These are phyloP conservation scores for Ceyx margarethae DNA, from an alignment of 2,113 vertebrate genomes.

Conservation along the genomic window DNA sequence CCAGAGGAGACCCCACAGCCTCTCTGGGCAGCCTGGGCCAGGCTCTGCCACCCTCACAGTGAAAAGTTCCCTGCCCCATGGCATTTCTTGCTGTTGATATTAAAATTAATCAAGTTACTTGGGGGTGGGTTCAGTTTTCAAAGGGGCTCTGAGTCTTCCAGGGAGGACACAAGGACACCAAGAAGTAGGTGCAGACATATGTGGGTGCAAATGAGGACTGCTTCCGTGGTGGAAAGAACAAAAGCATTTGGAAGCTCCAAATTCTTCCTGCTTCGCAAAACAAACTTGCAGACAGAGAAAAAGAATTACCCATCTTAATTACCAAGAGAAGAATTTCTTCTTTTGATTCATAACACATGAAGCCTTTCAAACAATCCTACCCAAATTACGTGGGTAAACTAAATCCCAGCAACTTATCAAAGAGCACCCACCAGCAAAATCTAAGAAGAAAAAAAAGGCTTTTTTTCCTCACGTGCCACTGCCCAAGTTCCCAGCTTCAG, in stretches of 20 bases:
- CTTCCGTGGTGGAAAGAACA: rapidly evolving
- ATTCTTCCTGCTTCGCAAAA: background rate
- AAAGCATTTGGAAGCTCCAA: background rate
- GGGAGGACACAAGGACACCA: background rate
- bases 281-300: background rate
- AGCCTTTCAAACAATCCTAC: background rate
- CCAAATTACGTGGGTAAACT: background rate
- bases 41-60: too few relatives aligned
- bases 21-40: too few relatives aligned
- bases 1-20: too few relatives aligned
- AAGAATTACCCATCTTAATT: constrained; percentile 16
- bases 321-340: background rate
- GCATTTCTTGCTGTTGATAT: rapidly evolving
- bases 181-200: background rate
- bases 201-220: background rate
- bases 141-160: background rate
- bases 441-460: background rate
- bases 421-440: background rate
- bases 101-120: background rate
- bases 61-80: background rate
- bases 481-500: background rate
- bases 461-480: background rate
- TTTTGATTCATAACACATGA: background rate
- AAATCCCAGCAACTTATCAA: background rate
- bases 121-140: background rate